These are phyloP conservation scores for Deladenus siricidicola DNA, from an alignment of 2,888 invertebrate genomes.

Conservation along the genomic window DNA sequence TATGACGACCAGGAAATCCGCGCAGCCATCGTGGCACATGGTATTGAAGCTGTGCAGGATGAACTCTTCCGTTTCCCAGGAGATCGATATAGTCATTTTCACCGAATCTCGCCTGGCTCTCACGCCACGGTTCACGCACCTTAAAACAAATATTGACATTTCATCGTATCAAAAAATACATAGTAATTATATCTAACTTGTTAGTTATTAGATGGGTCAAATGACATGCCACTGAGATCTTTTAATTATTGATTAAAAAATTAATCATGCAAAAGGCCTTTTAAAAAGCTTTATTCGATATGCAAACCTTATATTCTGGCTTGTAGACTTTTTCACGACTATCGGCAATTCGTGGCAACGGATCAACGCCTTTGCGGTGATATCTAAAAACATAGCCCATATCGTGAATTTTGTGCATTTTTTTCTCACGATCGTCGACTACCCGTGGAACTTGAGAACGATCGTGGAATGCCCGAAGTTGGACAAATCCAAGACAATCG, in stretches of 20 bases:
- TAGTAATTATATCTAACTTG: too few relatives aligned
- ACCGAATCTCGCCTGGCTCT: conserved; percentile 37
- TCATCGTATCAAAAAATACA: too few relatives aligned
- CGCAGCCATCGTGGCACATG: conserved; percentile 80
- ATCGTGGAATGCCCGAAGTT: conserved; percentile 39
- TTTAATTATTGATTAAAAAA: too few relatives aligned
- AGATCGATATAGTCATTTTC: conserved; percentile 62
- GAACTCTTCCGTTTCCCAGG: conserved; percentile 69
- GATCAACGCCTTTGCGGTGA: conserved; percentile 46
- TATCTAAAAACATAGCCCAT: conserved; percentile 49
- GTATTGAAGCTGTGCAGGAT: conserved; percentile 73
- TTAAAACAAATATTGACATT: neutral
- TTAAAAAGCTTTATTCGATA: too few relatives aligned
- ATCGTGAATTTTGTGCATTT: conserved; percentile 30
- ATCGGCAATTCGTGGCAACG: conserved; percentile 46
- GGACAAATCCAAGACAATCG: too few relatives aligned
- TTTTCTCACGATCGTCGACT: conserved; percentile 45
- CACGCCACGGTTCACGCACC: conserved; percentile 26
- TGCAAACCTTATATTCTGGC: conserved; percentile 40
- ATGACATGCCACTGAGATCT: too few relatives aligned
- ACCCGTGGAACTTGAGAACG: conserved; percentile 44
- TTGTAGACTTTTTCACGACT: conserved; percentile 35
- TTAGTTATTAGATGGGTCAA: too few relatives aligned
- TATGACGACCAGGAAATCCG: conserved; percentile 70
- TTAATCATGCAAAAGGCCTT: too few relatives aligned